Evolutionary conservation across 2,113 vertebrate genomes (phyloP).

Genomic region (Leuciscus idus): DNA sequence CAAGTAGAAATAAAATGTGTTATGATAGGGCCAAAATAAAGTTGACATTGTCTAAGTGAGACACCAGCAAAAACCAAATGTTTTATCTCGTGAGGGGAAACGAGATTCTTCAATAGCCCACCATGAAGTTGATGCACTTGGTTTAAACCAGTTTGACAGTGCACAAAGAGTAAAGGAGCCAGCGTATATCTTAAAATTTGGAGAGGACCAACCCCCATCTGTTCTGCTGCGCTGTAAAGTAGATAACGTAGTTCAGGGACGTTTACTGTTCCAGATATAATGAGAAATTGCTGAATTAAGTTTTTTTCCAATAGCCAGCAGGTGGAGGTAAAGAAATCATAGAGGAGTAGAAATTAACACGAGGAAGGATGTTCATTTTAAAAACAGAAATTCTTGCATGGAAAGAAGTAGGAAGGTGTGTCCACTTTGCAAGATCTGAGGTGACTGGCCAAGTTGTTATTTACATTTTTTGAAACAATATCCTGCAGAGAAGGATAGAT

Average conservation of each 20-base stretch:
- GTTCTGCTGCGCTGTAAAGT: not conserved
- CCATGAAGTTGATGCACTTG: not conserved
- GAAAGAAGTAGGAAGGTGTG: not conserved
- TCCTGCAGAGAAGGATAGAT: not conserved
- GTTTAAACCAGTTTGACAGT: not conserved
- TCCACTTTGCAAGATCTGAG: constrained; percentile 14
- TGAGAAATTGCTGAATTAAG: not conserved
- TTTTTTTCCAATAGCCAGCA: not conserved
- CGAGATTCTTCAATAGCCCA: too few species aligned
- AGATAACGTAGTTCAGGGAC: not conserved
- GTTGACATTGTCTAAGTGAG: not conserved
- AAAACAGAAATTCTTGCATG: not conserved
- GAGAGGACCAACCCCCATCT: not conserved
- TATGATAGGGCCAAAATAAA: not conserved
- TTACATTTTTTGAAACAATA: not conserved
- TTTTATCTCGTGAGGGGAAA: not conserved
- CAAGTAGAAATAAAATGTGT: constrained; percentile 4
- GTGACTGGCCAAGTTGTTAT: not conserved
- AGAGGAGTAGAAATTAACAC: not conserved
- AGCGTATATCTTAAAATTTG: not conserved
- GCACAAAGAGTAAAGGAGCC: not conserved
- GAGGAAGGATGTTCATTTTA: constrained; percentile 4
- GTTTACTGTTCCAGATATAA: not conserved
- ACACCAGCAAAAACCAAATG: not conserved
- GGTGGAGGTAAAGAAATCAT: not conserved